Evolutionary conservation across 2,888 invertebrate genomes (phyloP), one percentile per base, ranked within the genome.

Genomic region (Rapana venosa): DNA sequence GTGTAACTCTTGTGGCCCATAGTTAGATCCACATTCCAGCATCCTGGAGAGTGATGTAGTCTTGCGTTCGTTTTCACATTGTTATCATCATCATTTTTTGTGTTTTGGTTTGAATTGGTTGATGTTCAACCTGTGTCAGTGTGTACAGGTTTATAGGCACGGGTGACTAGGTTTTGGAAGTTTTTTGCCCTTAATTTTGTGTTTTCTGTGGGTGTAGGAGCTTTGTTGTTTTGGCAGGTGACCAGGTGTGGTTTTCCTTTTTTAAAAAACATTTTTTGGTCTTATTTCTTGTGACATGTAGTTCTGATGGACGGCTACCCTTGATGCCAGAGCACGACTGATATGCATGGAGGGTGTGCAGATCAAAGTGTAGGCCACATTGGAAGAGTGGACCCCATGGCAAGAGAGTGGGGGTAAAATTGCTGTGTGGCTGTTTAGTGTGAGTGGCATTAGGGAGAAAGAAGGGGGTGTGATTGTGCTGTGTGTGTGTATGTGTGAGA

Each of bases 251-350:
- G 70, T 5, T 35, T 77, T 15, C 15, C 15, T 79, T 79, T 32
- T 79, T 32, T n/a, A n/a, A n/a, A n/a, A n/a, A n/a, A n/a, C n/a
- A 6, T 20, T 79, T 79, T 32, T 79, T 17, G 32, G 30, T 79
- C 15, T 79, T 79, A 32, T 77, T 47, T 83, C n/a, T 66, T 66
- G 86, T 86, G 66, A 35, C 61, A 58, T 86, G 66, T 86, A 86
- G 86, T 86, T 86, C 61, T 86, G 86, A 86, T 66, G 86, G 61
- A 61, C 58, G 32, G 86, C 66, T 61, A 86, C 58, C 86, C 66
- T 35, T 86, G 86, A 86, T 61, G 86, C 86, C 86, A 86, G 86
- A 83, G 86, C 86, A 86, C 86, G 35, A 35, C 30, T 86, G 86
- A 35, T 66, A 32, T 86, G 86, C 47, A 47, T 32, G 86, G 32